A percentile compares a stretch with the other conserved stretches of the same genome.
Conservation (phyloP, 2,797 vertebrate genomes). For the Pantherophis alleghaniensis region DNA sequence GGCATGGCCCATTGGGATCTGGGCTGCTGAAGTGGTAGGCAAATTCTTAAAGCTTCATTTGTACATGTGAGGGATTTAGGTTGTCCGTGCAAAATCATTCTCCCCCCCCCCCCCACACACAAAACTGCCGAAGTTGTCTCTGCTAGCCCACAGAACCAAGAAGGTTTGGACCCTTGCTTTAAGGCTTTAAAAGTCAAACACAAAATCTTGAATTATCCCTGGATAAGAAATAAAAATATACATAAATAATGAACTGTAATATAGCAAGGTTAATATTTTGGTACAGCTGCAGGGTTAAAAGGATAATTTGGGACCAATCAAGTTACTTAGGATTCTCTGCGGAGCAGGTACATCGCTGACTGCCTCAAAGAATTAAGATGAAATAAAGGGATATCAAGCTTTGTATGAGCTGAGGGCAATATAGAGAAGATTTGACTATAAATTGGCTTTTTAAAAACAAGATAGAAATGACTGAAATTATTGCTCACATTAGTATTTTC, state of each 20-base stretch:
- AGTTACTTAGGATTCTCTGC: neutral
- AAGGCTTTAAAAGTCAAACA: neutral
- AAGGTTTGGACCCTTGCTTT: neutral
- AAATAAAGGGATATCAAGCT: neutral
- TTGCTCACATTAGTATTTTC: neutral
- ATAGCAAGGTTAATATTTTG: neutral
- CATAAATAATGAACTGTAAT: neutral
- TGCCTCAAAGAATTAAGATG: neutral
- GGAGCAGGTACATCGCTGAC: neutral
- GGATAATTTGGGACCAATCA: neutral
- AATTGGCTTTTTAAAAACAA: constrained; percentile 3
- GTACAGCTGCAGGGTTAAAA: neutral
- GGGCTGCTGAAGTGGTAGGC: neutral
- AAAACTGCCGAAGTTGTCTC: rapidly evolving
- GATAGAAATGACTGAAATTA: neutral
- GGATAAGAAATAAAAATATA: neutral
- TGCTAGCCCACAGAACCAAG: neutral
- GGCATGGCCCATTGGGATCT: neutral
- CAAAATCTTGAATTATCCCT: neutral
- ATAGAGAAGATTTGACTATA: neutral
- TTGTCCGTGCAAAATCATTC: neutral
- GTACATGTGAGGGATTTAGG: neutral
- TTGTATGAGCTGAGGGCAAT: neutral
- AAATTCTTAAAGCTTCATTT: neutral
- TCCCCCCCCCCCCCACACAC: too few relatives aligned